phyloP scores from a whole-genome alignment of 2,113 vertebrate genomes.

The Emydura subglobosa region DNA sequence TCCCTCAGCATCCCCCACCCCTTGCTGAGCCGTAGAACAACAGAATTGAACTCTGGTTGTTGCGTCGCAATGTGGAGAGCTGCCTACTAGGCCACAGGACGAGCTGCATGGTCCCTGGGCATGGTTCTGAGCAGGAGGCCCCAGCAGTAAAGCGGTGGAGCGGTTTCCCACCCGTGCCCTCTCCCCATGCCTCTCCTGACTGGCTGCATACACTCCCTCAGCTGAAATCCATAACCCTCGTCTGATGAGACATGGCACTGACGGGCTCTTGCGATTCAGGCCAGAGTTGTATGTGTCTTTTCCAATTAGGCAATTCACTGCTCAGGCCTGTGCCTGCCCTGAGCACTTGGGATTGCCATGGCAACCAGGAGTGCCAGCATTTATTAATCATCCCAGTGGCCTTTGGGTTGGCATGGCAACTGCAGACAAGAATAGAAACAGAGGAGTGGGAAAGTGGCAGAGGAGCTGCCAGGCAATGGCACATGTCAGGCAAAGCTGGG shows the following conservation, averaged over 20 bases:
- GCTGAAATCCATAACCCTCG: background rate
- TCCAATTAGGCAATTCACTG: constrained; percentile 52
- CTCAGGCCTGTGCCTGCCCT: constrained; percentile 48
- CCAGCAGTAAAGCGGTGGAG: background rate
- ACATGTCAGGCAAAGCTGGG: background rate
- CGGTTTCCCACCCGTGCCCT: rapidly evolving
- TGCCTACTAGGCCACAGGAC: background rate
- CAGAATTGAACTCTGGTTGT: background rate
- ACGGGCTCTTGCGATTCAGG: constrained; percentile 31
- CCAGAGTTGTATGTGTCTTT: constrained; percentile 38
- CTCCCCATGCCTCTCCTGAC: background rate
- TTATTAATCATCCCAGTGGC: constrained; percentile 75
- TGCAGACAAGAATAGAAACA: constrained; percentile 71
- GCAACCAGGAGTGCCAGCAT: constrained; percentile 71
- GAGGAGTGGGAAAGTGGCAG: constrained; percentile 39
- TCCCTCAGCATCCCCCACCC: background rate
- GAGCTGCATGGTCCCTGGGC: background rate
- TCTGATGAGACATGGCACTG: constrained; percentile 16
- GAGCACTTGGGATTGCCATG: constrained; percentile 66
- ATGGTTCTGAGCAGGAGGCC: background rate
- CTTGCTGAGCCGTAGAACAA: background rate
- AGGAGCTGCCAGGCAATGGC: constrained; percentile 42
- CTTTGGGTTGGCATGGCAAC: constrained; percentile 77
- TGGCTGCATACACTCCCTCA: background rate
- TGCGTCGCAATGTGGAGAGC: background rate